Percentiles rank a stretch among this genome's conserved stretches.
Conservation (phyloP, 2,888 invertebrate genomes). For the Azorinus chamasolen region DNA sequence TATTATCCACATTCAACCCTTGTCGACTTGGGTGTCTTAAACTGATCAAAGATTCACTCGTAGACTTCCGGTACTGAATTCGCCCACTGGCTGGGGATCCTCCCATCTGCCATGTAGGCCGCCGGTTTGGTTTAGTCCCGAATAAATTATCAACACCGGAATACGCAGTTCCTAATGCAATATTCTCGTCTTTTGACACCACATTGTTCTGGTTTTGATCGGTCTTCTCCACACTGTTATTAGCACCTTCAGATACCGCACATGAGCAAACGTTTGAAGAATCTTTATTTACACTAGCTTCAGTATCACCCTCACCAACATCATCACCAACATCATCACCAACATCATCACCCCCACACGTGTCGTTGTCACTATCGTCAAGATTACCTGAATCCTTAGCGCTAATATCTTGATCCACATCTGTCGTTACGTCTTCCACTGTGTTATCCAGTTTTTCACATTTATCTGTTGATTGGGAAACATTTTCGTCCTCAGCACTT, state of each 20-base stretch:
- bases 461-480: conserved; percentile 28
- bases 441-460: conserved; percentile 14
- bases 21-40: conserved; percentile 49
- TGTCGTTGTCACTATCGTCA: not conserved
- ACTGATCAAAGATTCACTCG: conserved; percentile 57
- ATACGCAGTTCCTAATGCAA: too few species aligned
- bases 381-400: not conserved
- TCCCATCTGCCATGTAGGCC: conserved; percentile 25
- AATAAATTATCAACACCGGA: not conserved
- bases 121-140: conserved; percentile 1
- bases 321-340: not conserved
- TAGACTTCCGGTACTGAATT: conserved; percentile 60
- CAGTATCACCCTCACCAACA: not conserved
- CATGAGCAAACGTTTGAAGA: not conserved
- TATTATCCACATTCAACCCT: conserved; percentile 16
- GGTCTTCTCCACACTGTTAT: conserved; percentile 10
- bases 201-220: not conserved
- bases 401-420: not conserved
- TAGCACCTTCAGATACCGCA: not conserved
- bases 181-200: too few species aligned
- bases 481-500: conserved; percentile 41
- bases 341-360: not conserved
- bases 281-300: not conserved
- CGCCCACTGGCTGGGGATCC: conserved; percentile 37
- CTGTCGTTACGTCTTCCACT: not conserved